These are phyloP conservation scores for Plagodis dolabraria DNA, from an alignment of 2,888 invertebrate genomes.

Conservation along the genomic window DNA sequence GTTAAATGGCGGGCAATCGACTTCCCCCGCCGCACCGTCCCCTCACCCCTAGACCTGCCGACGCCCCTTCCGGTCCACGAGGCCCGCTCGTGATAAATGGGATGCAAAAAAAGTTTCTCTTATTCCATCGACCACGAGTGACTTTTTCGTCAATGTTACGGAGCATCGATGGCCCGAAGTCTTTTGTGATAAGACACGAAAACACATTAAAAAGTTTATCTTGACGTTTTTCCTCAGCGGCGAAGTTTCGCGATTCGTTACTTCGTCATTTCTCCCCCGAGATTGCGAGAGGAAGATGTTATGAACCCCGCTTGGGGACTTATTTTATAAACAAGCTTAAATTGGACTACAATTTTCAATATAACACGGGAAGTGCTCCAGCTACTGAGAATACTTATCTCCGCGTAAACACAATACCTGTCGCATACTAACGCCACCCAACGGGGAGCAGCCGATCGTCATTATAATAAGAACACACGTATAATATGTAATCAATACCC, in stretches of 20 bases:
- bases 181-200: constrained; percentile 43
- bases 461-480: constrained; percentile 23
- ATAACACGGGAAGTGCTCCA: constrained; percentile 17
- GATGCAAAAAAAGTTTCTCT: constrained; percentile 42
- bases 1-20: constrained; percentile 62
- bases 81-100: constrained; percentile 43
- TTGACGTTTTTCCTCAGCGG: constrained; percentile 32
- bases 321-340: constrained; percentile 19
- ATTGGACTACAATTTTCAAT: constrained; percentile 23
- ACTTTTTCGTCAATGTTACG: constrained; percentile 38
- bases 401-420: constrained; percentile 26
- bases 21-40: constrained; percentile 37
- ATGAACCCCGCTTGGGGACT: constrained; percentile 19
- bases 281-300: constrained; percentile 24
- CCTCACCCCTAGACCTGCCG: constrained; percentile 28
- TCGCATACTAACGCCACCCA: constrained; percentile 48
- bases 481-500: constrained; percentile 24
- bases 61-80: constrained; percentile 44
- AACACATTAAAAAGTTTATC: constrained; percentile 44
- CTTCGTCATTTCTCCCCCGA: constrained; percentile 35
- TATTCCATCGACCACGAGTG: constrained; percentile 35
- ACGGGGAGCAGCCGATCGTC: constrained; percentile 35
- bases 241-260: constrained; percentile 36
- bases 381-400: constrained; percentile 21
- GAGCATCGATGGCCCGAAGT: constrained; percentile 36